Conservation (phyloP, 2,888 invertebrate genomes). For the Drosophila fulvimacula region DNA sequence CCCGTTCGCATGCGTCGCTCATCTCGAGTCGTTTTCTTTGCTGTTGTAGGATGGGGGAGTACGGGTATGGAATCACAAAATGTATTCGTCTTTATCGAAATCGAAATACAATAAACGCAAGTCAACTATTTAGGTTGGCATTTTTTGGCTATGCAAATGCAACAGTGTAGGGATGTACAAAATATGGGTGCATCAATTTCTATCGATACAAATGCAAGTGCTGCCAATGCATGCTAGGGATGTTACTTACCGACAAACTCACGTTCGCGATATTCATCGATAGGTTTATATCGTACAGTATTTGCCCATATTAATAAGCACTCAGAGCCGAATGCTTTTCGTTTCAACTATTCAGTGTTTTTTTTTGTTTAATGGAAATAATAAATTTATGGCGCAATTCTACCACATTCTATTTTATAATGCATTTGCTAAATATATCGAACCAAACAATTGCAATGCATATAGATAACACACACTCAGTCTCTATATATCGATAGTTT, state of each 20-base stretch:
- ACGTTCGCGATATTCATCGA: slow-evolving; percentile 2
- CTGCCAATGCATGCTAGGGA: slow-evolving; percentile 22
- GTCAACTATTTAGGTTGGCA: slow-evolving; percentile 70
- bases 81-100: slow-evolving; percentile 53
- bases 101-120: slow-evolving; percentile 49
- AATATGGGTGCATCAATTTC: slow-evolving; percentile 46
- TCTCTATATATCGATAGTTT: slow-evolving; percentile 18
- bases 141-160: slow-evolving; percentile 68
- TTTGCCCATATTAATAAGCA: neutral
- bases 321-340: no score
- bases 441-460: no score
- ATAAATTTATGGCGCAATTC: no score
- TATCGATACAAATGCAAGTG: slow-evolving; percentile 49
- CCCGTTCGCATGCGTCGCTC: slow-evolving; percentile 63
- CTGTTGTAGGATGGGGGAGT: slow-evolving; percentile 13
- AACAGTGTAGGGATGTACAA: slow-evolving; percentile 64
- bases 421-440: neutral
- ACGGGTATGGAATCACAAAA: slow-evolving; percentile 41
- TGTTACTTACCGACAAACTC: neutral
- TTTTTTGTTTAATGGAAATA: no score
- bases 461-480: no score
- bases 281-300: neutral
- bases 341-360: no score
- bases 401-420: no score
- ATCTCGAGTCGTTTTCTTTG: slow-evolving; percentile 43